A percentile compares a stretch with the other conserved stretches of the same genome.
phyloP scores from a whole-genome alignment of 2,113 vertebrate species.

The Tetrax tetrax region DNA sequence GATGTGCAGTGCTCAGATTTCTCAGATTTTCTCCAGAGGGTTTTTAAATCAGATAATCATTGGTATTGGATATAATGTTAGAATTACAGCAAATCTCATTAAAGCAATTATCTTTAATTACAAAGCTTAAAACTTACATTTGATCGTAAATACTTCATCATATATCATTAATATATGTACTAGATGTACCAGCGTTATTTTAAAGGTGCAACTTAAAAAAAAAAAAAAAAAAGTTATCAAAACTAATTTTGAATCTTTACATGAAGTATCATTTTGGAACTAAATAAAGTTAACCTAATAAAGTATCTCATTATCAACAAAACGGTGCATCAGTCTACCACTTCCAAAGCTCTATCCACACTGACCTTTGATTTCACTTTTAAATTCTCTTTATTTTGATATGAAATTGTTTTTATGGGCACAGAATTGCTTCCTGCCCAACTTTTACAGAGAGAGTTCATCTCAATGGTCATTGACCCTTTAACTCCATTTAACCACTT shows the following conservation, averaged over 20 bases:
- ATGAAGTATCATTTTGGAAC: not conserved
- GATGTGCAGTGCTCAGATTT: not conserved
- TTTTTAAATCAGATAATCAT: not conserved
- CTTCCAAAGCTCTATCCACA: not conserved
- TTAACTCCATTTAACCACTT: not conserved
- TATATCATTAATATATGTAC: not conserved
- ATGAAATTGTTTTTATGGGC: not conserved
- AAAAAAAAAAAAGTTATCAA: not conserved
- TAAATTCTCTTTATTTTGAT: not conserved
- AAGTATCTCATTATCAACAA: not conserved
- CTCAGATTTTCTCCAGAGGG: not conserved
- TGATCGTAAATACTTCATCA: not conserved
- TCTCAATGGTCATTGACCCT: not conserved
- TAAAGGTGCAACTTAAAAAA: accelerated
- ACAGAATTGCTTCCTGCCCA: not conserved
- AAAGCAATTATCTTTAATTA: slow-evolving; percentile 40
- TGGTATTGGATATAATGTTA: slow-evolving; percentile 1
- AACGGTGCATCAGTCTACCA: accelerated
- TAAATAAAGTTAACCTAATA: not conserved
- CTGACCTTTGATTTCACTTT: not conserved
- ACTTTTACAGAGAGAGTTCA: not conserved
- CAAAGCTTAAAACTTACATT: not conserved
- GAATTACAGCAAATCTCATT: not conserved
- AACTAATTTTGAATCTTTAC: not conserved
- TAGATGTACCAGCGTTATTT: not conserved